Percentiles rank a stretch among this genome's conserved stretches.
Conservation (phyloP, 2,113 vertebrate genomes). For the Xenus cinereus region DNA sequence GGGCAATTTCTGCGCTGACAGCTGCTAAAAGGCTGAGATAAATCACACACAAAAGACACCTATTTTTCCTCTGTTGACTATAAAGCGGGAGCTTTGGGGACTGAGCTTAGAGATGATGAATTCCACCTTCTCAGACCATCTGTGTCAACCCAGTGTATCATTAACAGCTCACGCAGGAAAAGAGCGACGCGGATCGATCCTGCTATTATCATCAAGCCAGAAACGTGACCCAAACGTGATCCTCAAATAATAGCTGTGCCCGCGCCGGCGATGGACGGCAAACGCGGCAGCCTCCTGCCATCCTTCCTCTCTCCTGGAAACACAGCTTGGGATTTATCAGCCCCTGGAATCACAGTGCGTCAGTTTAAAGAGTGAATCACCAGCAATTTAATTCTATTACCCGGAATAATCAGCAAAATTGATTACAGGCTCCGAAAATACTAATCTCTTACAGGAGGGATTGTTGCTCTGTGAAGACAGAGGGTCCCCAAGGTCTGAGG, state of each 20-base stretch:
- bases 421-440: slow-evolving; percentile 3
- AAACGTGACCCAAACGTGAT: not conserved
- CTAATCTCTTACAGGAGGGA: not conserved
- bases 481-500: not conserved
- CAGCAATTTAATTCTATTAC: slow-evolving; percentile 14
- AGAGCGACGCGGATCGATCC: not conserved
- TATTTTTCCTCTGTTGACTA: not conserved
- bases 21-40: not conserved
- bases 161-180: not conserved
- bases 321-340: not conserved
- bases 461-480: not conserved
- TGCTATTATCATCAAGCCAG: not conserved
- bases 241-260: not conserved
- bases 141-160: not conserved
- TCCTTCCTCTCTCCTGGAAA: not conserved
- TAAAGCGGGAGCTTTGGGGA: not conserved
- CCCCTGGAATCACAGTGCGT: not conserved
- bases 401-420: not conserved
- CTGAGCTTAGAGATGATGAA: not conserved
- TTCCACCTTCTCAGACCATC: not conserved
- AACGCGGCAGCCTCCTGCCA: not conserved
- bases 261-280: not conserved
- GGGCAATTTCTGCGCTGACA: not conserved
- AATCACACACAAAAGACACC: not conserved
- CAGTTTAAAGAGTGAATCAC: slow-evolving; percentile 29